Evolutionary conservation across 1,140 invertebrate species (phyloP), one percentile per base, ranked within the genome.

Genomic region (Papilio polyxenes): DNA sequence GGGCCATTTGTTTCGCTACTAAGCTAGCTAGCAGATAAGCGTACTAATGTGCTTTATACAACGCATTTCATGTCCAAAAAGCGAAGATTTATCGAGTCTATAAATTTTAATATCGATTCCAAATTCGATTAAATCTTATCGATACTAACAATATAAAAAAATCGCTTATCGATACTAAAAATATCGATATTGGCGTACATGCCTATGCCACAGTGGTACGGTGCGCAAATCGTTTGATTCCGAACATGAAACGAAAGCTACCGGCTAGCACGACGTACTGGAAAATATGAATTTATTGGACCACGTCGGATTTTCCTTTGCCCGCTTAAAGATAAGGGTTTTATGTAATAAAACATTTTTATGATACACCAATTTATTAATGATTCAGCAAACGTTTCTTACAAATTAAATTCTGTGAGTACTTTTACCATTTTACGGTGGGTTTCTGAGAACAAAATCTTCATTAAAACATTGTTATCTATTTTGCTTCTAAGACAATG

Each of bases 261-360:
- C 56, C 17, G 77, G 77, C 56, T 9, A 59, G 17, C 17, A 79
- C 59, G 56, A 56, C 77, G 77, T 56, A 79, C 51, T 79, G 77
- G 77, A 79, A 79, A 79, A 79, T 79, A 79, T 62, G 53, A 15
- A 59, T 59, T 62, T 40, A 79, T 79, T 59, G 77, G 51, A 62
- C 77, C 51, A 78, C 80, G 81, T 62, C 10, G 78, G 86, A 81
- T 81, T 83, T 85, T 83, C 31, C 31, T 59, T 37, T 15, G 11
- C 23, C 17, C 77, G 77, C 37, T 79, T 79, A 79, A 79, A 62
- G 20, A 79, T 79, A 62, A 79, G 31, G 56, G 53, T 79, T 79
- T 79, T 77, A 77, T 77, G 44, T 77, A 77, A 53, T 77, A 56
- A 77, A 77, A 51, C 13, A 51, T 77, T 77, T 51, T 56, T 77